These are phyloP conservation scores for Metridium senile DNA, from an alignment of 92 coral and sea anemone species.

Conservation along the genomic window DNA sequence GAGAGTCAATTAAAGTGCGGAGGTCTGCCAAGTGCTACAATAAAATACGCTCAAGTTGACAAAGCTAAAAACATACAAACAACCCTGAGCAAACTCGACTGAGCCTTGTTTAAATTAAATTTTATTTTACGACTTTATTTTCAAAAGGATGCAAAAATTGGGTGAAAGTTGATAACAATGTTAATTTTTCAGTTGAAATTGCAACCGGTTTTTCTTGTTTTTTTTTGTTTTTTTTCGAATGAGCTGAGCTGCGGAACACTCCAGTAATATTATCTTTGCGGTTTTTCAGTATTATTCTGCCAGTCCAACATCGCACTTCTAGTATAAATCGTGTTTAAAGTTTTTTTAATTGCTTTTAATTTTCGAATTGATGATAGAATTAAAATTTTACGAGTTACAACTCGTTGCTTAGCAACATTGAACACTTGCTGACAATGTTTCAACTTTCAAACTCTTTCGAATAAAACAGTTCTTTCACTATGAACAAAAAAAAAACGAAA, in stretches of 20 bases:
- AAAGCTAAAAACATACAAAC: constrained; percentile 10
- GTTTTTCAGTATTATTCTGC: neutral
- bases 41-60: constrained; percentile 17
- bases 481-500: too few species aligned
- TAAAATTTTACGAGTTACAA: constrained; percentile 15
- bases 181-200: too few species aligned
- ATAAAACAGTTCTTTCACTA: neutral
- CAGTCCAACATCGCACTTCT: neutral
- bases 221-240: too few species aligned
- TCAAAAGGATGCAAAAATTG: too few species aligned
- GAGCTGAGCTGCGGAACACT: neutral
- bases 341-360: constrained; percentile 32
- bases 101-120: neutral
- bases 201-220: too few species aligned
- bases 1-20: constrained; percentile 3
- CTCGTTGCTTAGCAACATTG: constrained; percentile 19
- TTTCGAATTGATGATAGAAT: constrained; percentile 20
- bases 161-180: too few species aligned
- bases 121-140: too few species aligned
- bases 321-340: constrained; percentile 2
- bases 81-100: constrained; percentile 18
- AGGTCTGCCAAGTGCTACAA: constrained; percentile 5
- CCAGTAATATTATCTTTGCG: neutral
- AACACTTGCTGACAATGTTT: constrained; percentile 19
- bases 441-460: constrained; percentile 1